Evolutionary conservation across 1,140 invertebrate species (phyloP), one percentile per base, ranked within the genome.

Genomic region (Dufourea novaeangliae): DNA sequence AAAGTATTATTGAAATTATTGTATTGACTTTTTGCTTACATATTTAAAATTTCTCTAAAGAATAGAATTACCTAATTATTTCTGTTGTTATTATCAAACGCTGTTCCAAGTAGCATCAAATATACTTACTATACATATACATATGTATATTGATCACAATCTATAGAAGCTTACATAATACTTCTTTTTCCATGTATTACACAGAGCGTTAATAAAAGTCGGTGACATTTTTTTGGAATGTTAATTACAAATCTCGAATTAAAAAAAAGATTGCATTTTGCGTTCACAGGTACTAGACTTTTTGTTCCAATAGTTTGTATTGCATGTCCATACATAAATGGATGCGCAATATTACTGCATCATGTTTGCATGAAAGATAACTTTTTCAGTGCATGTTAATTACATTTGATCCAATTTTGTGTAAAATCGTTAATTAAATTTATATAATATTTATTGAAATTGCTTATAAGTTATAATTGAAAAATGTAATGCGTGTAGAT

Each of bases 201-300:
- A 25, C 70, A 63, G 20, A 62, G n/a, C 57, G 22, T 63, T 72
- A 63, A 72, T 62, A 72, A 63, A 63, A 72, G n/a, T 72, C 17
- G 22, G 46, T 10, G 59, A 69, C 14, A 57, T 57, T 39, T 59
- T 59, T 50, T 50, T 71, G 20, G 1, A 17, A n/a, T 41, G 29
- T 34, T 63, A 11, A 29, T 27, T 61, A 3, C 41, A 59, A 22
- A 2, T 11, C 10, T 57, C 25, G 3, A 32, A 70, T 27, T 12
- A 17, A 14, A n/a, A 46, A 32, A 50, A 69, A 37, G 11, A 29
- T 59, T 70, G 37, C 61, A 61, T 61, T 61, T 61, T 61, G 39
- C 61, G 57, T 71, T 27, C 27, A 57, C 14, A 14, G 25, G 29
- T 2, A 56, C 11, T 56, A 29, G 20, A 11, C 10, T 57, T 32